Conservation (phyloP, 2,113 vertebrate genomes). For the Notiomystis cincta region DNA sequence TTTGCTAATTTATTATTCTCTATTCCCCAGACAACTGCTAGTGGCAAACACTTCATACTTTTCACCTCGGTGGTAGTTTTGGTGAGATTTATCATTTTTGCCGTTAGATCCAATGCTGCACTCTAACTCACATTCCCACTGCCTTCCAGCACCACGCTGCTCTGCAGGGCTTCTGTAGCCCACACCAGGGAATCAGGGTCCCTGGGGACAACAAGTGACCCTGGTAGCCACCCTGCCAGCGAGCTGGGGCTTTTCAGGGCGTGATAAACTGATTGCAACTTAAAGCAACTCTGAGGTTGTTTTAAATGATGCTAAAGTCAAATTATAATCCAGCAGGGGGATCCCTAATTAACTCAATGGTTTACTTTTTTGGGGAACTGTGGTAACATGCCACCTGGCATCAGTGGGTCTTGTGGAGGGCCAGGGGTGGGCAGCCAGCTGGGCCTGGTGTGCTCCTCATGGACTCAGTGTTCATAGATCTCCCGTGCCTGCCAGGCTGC, state of each 20-base stretch:
- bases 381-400: neutral
- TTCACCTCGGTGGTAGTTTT: neutral
- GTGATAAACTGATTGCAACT: neutral
- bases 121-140: fast-evolving
- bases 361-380: neutral
- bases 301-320: neutral
- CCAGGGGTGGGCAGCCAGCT: neutral
- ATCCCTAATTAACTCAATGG: neutral
- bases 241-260: neutral
- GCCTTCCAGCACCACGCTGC: neutral
- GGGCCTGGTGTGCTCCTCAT: neutral
- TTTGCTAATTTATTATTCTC: slow-evolving; percentile 4
- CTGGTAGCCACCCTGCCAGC: neutral
- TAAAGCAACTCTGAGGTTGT: neutral
- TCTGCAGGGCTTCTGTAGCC: neutral
- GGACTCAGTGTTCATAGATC: neutral
- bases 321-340: neutral
- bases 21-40: neutral
- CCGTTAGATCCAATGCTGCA: fast-evolving
- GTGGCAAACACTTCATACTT: neutral
- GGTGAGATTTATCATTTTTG: slow-evolving; percentile 1
- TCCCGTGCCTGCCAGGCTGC: neutral
- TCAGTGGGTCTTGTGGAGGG: no score
- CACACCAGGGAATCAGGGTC: neutral
- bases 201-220: fast-evolving